These are phyloP conservation scores for Phymatocera aterrima DNA, from an alignment of 2,888 invertebrate genomes.

Conservation along the genomic window DNA sequence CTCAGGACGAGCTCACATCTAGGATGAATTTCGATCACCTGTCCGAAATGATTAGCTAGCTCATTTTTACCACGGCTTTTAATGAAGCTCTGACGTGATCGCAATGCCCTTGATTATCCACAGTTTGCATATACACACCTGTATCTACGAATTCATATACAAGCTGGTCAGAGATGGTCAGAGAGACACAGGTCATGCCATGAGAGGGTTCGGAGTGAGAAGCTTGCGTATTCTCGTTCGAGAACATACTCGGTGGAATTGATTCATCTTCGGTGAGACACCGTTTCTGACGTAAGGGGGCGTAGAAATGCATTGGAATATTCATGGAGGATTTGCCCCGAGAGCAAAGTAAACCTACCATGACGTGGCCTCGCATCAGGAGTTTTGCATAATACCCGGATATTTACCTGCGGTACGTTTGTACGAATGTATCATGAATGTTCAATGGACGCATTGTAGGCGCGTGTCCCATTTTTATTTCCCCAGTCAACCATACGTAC, in stretches of 20 bases:
- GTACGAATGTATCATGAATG: not conserved
- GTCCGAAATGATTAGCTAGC: too few relatives aligned
- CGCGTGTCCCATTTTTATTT: not conserved
- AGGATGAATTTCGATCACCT: too few relatives aligned
- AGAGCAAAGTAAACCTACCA: not conserved
- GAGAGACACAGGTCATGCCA: too few relatives aligned
- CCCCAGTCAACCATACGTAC: not conserved
- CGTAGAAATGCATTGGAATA: not conserved
- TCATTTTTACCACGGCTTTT: too few relatives aligned
- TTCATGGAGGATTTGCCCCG: not conserved
- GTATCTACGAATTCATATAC: too few relatives aligned
- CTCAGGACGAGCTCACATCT: too few relatives aligned
- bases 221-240: not conserved
- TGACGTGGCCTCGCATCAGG: not conserved
- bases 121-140: too few relatives aligned
- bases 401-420: not conserved
- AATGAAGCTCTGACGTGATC: too few relatives aligned
- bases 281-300: not conserved
- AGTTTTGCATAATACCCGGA: not conserved
- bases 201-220: too few relatives aligned
- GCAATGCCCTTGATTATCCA: too few relatives aligned
- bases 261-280: not conserved
- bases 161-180: too few relatives aligned
- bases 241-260: not conserved
- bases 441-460: not conserved